A percentile compares a stretch with the other conserved stretches of the same genome.
phyloP scores from a whole-genome alignment of 2,888 invertebrate species.

The Scaptomyza flava region DNA sequence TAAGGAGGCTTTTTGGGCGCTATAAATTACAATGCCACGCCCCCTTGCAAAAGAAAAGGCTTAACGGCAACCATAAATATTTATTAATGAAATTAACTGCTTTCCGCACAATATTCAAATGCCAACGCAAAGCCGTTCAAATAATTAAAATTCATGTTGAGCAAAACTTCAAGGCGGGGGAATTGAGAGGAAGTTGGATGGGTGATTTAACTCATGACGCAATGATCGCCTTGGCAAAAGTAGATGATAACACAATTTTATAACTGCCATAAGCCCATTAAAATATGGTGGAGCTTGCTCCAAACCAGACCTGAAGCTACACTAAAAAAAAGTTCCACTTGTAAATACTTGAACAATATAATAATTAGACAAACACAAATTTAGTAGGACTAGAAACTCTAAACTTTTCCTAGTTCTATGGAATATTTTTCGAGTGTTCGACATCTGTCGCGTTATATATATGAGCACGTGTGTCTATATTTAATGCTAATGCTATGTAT shows the following conservation, averaged over 20 bases:
- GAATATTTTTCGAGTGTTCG: not conserved
- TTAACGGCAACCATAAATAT: constrained; percentile 79
- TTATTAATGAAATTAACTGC: constrained; percentile 83
- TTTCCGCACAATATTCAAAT: constrained; percentile 70
- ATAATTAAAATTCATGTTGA: constrained; percentile 81
- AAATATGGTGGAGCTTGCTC: constrained; percentile 27
- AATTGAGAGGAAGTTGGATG: not conserved
- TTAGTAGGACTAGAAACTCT: no score
- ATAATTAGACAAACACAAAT: no score
- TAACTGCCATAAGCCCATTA: constrained; percentile 42
- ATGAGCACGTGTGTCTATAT: constrained; percentile 11
- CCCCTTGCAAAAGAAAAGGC: constrained; percentile 39
- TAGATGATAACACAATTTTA: constrained; percentile 53
- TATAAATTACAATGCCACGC: constrained; percentile 60
- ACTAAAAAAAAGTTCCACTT: not conserved
- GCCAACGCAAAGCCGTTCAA: constrained; percentile 67
- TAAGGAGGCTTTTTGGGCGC: constrained; percentile 21
- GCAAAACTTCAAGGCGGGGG: constrained; percentile 7
- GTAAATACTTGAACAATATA: no score
- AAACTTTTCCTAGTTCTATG: no score
- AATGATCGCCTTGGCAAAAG: constrained; percentile 46
- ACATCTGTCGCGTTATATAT: constrained; percentile 7
- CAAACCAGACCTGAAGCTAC: constrained; percentile 5
- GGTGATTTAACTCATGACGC: constrained; percentile 33
- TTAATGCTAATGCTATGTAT: not conserved